Base-by-base conservation (phyloP, 2,113 vertebrate species). In the Pipa parva region DNA sequence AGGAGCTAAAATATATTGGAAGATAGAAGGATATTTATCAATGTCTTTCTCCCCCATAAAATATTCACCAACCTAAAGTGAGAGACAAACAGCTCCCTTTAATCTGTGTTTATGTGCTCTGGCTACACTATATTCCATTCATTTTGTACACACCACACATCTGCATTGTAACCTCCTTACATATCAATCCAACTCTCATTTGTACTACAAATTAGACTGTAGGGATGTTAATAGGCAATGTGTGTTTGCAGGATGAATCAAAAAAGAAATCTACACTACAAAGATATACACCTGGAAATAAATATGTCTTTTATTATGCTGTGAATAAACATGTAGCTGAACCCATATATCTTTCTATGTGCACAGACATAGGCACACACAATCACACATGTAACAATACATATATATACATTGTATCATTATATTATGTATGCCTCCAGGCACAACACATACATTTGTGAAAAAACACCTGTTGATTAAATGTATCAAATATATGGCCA, bases 31-130 rank as follows among this genome's bases (percentile, higher is more conserved):
- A 48, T 49, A 58, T 49, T 58, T 21, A 67, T 67, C 52, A 58
- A 26, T 49, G 42, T 33, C 63, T 58, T 27, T 5, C 28, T 26
- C 29, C 8, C 27, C 54, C 58, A 58, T 67, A 58, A 67, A 67
- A 57, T 58, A 67, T 67, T 67, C 63, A 67, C 26, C 21, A 58
- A 25, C 54, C 57, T 21, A 57, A 67, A 57, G 52, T 36, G 39
- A 50, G 52, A 21, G 54, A 67, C 63, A 67, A 67, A 67, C 63
- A 67, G 48, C 15, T 48, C 63, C 39, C 39, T 67, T 57, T 67
- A 31, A 67, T 67, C 39, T 22, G 21, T 42, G 37, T 58, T 58
- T 37, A 67, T 67, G 63, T 37, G 39, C 37, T 9, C 36, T 58
- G 24, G 26, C 54, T 67, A 20, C 54, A 46, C 25, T 48, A 48